Conservation (phyloP, 2,797 vertebrate genomes). For the Vipera ursinii region DNA sequence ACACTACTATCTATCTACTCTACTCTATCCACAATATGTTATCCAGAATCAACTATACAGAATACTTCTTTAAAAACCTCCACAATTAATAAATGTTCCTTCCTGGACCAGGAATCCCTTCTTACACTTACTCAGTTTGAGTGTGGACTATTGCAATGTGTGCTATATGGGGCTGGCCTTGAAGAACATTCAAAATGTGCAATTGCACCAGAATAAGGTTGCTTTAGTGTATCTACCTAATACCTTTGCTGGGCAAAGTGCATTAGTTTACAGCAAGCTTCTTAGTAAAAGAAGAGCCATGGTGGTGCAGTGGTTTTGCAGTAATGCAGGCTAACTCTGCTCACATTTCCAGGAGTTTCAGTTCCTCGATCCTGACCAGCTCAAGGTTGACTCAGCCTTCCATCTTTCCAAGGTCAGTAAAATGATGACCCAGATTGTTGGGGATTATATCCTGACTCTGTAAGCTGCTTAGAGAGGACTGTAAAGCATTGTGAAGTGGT, state of each 20-base stretch:
- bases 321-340: too few species aligned
- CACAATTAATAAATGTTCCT: neutral
- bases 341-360: too few species aligned
- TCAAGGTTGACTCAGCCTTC: too few species aligned
- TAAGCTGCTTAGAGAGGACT: too few species aligned
- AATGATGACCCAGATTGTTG: too few species aligned
- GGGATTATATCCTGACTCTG: too few species aligned
- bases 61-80: conserved; percentile 4
- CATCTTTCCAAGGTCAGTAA: too few species aligned
- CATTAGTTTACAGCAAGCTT: too few species aligned
- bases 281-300: too few species aligned
- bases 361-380: too few species aligned
- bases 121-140: neutral
- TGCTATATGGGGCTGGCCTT: neutral
- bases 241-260: neutral
- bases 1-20: conserved; percentile 6
- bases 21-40: neutral
- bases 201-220: neutral
- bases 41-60: conserved; percentile 22
- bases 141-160: neutral
- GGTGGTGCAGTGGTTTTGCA: too few species aligned
- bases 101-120: neutral
- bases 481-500: too few species aligned
- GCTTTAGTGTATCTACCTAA: neutral
- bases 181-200: neutral